phyloP scores from a whole-genome alignment of 2,113 vertebrate genomes.

The Campylomormyrus numenius region DNA sequence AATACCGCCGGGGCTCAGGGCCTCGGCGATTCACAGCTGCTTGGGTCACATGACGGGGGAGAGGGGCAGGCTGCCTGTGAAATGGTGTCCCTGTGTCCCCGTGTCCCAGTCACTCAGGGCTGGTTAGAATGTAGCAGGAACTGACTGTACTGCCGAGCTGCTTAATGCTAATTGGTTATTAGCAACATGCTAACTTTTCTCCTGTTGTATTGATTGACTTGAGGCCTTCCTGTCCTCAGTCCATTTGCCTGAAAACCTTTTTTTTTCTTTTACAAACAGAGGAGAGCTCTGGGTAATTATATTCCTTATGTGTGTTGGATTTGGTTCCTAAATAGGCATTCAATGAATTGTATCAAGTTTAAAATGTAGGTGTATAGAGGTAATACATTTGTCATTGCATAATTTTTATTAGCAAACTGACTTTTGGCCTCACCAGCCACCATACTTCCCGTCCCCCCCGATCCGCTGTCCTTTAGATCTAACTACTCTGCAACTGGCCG shows the following conservation, averaged over 20 bases:
- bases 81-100: not conserved
- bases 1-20: constrained; percentile 39
- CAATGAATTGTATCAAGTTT: not conserved
- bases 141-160: not conserved
- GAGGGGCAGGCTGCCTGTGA: constrained; percentile 1
- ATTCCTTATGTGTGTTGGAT: not conserved
- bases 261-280: not conserved
- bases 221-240: not conserved
- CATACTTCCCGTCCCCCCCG: not conserved
- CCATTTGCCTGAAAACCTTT: not conserved
- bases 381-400: not conserved
- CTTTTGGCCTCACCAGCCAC: not conserved
- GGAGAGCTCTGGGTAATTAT: not conserved
- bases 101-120: not conserved
- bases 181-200: not conserved
- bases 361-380: not conserved
- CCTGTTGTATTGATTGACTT: not conserved
- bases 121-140: not conserved
- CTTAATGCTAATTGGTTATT: not conserved
- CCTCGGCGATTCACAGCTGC: constrained; percentile 27
- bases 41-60: not conserved
- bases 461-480: not conserved
- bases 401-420: not conserved
- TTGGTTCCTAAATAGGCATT: not conserved
- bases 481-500: not conserved